A percentile compares a stretch with the other conserved stretches of the same genome.
These are phyloP conservation scores for Acholoe squamosa DNA, from an alignment of 2,888 invertebrate genomes.

Conservation along the genomic window DNA sequence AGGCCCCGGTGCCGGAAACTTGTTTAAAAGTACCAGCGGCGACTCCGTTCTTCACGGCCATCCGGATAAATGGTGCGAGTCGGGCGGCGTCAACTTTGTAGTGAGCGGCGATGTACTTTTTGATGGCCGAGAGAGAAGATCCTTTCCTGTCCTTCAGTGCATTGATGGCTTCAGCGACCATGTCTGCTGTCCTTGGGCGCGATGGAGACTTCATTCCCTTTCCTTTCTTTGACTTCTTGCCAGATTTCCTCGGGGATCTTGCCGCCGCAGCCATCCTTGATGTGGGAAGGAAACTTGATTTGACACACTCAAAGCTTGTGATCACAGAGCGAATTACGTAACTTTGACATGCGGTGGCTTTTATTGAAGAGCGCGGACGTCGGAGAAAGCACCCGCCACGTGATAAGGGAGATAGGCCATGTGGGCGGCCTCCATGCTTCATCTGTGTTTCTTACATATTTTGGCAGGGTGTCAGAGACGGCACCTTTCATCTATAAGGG, in stretches of 20 bases:
- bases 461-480: no score
- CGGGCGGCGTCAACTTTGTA: slow-evolving; percentile 87
- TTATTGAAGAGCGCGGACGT: slow-evolving; percentile 34
- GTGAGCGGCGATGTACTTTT: slow-evolving; percentile 86
- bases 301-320: background rate
- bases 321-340: background rate
- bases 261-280: background rate
- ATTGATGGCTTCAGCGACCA: slow-evolving; percentile 86
- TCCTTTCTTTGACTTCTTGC: slow-evolving; percentile 60
- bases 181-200: slow-evolving; percentile 84
- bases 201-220: slow-evolving; percentile 75
- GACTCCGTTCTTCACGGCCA: slow-evolving; percentile 86
- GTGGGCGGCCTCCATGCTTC: background rate
- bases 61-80: slow-evolving; percentile 86
- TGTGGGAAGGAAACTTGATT: background rate
- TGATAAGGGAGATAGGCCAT: background rate
- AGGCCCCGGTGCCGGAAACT: slow-evolving; percentile 77
- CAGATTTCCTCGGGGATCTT: slow-evolving; percentile 4
- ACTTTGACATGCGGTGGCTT: background rate
- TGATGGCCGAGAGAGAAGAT: slow-evolving; percentile 86
- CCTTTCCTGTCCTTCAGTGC: slow-evolving; percentile 85
- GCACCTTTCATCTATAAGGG: no score
- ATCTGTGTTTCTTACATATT: background rate
- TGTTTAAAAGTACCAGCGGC: slow-evolving; percentile 81
- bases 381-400: slow-evolving; percentile 28